A percentile compares a stretch with the other conserved stretches of the same genome.
Conservation (phyloP, 2,797 vertebrate species). For the Alcedo quadribrachys region DNA sequence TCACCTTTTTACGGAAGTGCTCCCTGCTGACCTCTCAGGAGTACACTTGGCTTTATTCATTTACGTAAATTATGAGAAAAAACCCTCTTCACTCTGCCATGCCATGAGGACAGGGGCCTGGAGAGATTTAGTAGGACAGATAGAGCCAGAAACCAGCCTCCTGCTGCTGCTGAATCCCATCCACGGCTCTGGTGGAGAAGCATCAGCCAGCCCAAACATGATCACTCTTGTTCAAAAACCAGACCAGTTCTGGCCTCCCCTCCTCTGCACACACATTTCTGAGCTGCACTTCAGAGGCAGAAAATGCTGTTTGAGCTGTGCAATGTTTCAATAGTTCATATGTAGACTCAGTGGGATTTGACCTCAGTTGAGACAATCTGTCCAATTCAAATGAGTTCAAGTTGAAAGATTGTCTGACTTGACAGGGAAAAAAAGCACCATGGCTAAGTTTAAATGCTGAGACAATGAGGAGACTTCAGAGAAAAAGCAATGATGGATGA, state of each 20-base stretch:
- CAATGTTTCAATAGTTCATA: neutral
- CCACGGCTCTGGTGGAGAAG: neutral
- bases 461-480: neutral
- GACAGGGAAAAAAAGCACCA: neutral
- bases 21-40: neutral
- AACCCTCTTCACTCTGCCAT: neutral
- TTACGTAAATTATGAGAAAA: neutral
- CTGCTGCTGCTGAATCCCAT: neutral
- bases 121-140: neutral
- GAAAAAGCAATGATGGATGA: neutral
- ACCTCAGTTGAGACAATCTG: conserved; percentile 7
- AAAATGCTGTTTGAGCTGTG: neutral
- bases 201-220: neutral
- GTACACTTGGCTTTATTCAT: neutral
- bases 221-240: neutral
- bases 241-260: too few species aligned
- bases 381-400: neutral
- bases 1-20: neutral
- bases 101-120: neutral
- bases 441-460: neutral
- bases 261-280: neutral
- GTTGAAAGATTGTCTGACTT: neutral
- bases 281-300: neutral
- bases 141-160: neutral
- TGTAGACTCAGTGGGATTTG: neutral